Percentiles rank a stretch among this genome's conserved stretches.
Conservation (phyloP, 2,797 vertebrate species). For the Sebastes minor region DNA sequence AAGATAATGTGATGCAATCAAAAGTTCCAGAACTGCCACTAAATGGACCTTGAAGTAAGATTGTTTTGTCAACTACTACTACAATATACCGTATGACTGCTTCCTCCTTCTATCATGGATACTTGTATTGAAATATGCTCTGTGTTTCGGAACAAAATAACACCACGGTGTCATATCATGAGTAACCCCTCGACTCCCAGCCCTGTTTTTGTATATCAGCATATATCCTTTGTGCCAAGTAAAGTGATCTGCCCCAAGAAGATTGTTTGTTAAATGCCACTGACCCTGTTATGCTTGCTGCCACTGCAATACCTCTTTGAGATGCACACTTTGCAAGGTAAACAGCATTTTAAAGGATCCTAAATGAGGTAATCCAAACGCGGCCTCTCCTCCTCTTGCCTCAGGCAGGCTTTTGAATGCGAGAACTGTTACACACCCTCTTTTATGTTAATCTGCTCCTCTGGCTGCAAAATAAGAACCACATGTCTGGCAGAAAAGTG, state of each 20-base stretch:
- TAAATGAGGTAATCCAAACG: constrained; percentile 82
- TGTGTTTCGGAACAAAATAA: constrained; percentile 3
- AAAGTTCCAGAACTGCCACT: not conserved
- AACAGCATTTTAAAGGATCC: constrained; percentile 82
- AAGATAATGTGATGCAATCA: not conserved
- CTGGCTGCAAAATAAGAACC: constrained; percentile 83
- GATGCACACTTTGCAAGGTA: constrained; percentile 83
- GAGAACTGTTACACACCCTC: constrained; percentile 81
- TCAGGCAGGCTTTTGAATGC: constrained; percentile 74
- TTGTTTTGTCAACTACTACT: not conserved
- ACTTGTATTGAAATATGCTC: not conserved
- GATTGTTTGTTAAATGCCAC: constrained; percentile 56
- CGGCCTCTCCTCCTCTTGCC: constrained; percentile 70
- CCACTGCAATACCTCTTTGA: constrained; percentile 70
- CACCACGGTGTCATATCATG: not conserved
- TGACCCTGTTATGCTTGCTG: constrained; percentile 62
- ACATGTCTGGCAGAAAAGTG: constrained; percentile 79
- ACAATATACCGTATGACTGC: not conserved
- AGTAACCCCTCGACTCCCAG: not conserved
- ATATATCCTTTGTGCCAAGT: constrained; percentile 3
- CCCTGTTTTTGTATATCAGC: not conserved
- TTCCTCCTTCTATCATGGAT: not conserved
- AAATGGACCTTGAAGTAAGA: not conserved
- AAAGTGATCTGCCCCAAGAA: constrained; percentile 33
- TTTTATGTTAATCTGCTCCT: constrained; percentile 86